These are phyloP conservation scores for Heliothis peltigera DNA, from an alignment of 2,888 invertebrate species.

Conservation along the genomic window DNA sequence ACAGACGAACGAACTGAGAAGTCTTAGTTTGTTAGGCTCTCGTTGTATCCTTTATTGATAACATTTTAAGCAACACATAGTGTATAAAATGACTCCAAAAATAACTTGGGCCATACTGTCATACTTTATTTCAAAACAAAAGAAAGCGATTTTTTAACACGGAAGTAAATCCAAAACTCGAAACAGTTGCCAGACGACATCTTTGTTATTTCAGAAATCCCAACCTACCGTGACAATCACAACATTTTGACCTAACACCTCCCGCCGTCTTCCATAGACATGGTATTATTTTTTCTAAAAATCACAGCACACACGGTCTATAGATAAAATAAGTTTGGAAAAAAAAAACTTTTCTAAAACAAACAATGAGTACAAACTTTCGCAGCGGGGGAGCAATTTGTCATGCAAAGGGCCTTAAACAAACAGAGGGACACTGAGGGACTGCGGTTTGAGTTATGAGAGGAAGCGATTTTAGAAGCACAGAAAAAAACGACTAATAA, in stretches of 20 bases:
- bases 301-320: constrained; percentile 23
- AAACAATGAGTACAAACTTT: constrained; percentile 55
- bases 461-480: constrained; percentile 18
- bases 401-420: constrained; percentile 57
- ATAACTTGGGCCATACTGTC: background rate
- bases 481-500: background rate
- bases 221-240: constrained; percentile 3
- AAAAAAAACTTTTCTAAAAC: constrained; percentile 58
- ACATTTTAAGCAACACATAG: no score
- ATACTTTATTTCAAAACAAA: background rate
- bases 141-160: background rate
- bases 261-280: constrained; percentile 28
- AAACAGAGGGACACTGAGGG: constrained; percentile 39
- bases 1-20: no score
- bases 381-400: constrained; percentile 68
- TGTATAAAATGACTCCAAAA: no score
- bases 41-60: no score
- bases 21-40: no score
- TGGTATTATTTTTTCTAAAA: constrained; percentile 30
- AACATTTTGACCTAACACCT: constrained; percentile 35
- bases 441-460: background rate
- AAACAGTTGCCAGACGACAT: background rate
- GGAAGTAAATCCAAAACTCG: constrained; percentile 25
- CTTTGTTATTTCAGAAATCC: constrained; percentile 19
- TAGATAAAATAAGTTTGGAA: constrained; percentile 34